These are phyloP conservation scores for Parnassius apollo DNA, from an alignment of 2,888 invertebrate genomes.

Conservation along the genomic window DNA sequence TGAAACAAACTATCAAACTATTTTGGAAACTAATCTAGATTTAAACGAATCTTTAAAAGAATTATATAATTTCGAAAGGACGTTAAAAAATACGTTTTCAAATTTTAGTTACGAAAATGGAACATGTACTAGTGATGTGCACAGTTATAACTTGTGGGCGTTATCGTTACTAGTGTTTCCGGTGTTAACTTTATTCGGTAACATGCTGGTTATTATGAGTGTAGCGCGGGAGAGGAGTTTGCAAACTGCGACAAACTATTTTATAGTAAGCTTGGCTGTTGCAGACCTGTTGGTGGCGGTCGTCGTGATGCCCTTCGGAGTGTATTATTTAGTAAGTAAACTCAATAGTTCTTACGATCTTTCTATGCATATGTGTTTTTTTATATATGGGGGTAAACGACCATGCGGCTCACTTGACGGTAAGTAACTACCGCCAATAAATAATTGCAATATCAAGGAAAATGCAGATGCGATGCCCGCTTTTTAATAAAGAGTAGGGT, in stretches of 20 bases:
- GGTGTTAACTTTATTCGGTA: constrained; percentile 96
- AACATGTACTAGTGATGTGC: constrained; percentile 50
- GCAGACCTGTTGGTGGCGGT: constrained; percentile 98
- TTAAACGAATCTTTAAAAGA: too few species aligned
- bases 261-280: constrained; percentile 88
- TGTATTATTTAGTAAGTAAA: constrained; percentile 97
- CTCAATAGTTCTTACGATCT: too few species aligned
- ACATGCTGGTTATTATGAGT: constrained; percentile 97
- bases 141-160: constrained; percentile 90
- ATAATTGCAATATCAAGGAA: too few species aligned
- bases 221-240: constrained; percentile 94
- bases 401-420: too few species aligned
- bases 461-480: too few species aligned
- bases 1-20: constrained; percentile 40
- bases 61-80: too few species aligned
- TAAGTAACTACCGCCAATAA: too few species aligned
- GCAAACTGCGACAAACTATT: constrained; percentile 87
- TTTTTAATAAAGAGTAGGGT: too few species aligned
- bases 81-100: too few species aligned
- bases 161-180: constrained; percentile 94
- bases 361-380: too few species aligned
- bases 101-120: too few species aligned
- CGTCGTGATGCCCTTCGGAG: constrained; percentile 99
- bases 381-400: too few species aligned
- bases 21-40: constrained; percentile 9